Conservation (phyloP, 2,888 invertebrate genomes). For the Anodontia alba region DNA sequence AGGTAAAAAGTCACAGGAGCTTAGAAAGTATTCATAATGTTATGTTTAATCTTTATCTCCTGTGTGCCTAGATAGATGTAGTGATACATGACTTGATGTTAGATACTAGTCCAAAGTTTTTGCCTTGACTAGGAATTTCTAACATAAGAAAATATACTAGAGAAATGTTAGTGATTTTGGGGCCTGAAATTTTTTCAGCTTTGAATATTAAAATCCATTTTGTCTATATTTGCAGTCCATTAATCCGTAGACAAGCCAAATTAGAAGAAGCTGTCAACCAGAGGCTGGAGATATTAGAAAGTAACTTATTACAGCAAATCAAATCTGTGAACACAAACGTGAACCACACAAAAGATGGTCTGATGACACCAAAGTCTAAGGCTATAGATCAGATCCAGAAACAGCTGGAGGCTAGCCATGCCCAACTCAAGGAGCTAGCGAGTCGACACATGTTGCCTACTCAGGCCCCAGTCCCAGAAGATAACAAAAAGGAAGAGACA, state of each 20-base stretch:
- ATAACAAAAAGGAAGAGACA: background rate
- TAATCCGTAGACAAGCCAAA: slow-evolving; percentile 70
- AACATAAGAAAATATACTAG: no score
- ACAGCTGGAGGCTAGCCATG: slow-evolving; percentile 60
- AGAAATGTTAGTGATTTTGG: no score
- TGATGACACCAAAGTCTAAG: slow-evolving; percentile 58
- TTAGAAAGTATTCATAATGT: no score
- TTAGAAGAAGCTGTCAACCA: slow-evolving; percentile 71
- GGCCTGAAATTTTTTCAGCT: no score
- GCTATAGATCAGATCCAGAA: slow-evolving; percentile 63
- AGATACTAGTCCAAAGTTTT: no score
- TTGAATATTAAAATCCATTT: no score
- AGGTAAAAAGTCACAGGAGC: no score
- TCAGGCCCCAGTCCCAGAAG: slow-evolving; percentile 21
- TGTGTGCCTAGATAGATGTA: no score
- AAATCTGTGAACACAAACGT: slow-evolving; percentile 33
- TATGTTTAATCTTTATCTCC: no score
- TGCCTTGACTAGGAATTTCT: no score
- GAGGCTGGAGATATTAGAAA: slow-evolving; percentile 70
- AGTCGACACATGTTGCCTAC: slow-evolving; percentile 47
- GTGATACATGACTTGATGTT: no score
- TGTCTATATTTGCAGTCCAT: slow-evolving; percentile 67
- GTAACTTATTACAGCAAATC: slow-evolving; percentile 66
- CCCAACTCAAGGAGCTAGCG: slow-evolving; percentile 62
- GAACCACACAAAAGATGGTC: slow-evolving; percentile 22